Conservation (phyloP, 2,113 vertebrate species). For the Gadus macrocephalus region DNA sequence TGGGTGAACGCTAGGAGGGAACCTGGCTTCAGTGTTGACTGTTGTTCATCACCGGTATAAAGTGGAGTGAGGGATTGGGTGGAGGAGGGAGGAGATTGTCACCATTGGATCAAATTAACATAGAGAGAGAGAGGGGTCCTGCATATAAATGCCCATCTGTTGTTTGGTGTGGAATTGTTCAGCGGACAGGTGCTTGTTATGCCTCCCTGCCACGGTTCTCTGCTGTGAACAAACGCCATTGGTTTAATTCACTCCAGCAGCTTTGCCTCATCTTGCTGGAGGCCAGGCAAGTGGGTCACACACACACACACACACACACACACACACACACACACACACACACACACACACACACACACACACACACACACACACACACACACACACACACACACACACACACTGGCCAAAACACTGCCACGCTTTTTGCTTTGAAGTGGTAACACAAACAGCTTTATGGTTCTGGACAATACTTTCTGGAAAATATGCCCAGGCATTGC, state of each 20-base stretch:
- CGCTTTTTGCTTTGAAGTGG: no score
- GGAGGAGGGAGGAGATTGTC: conserved; percentile 7
- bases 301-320: neutral
- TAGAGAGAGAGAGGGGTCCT: conserved; percentile 15
- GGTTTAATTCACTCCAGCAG: conserved; percentile 31
- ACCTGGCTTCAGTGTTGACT: conserved; percentile 6
- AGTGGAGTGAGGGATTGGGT: conserved; percentile 1
- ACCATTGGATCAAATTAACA: neutral
- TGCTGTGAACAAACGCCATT: conserved; percentile 49
- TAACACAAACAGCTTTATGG: no score
- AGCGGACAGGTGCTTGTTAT: conserved; percentile 13
- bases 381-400: neutral
- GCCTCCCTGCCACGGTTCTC: conserved; percentile 24
- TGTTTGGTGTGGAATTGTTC: conserved; percentile 14
- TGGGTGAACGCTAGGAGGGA: conserved; percentile 2
- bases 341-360: neutral
- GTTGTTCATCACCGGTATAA: conserved; percentile 1
- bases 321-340: neutral
- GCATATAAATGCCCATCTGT: conserved; percentile 32
- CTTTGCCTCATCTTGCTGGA: conserved; percentile 28
- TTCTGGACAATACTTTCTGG: no score
- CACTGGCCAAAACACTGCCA: neutral
- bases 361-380: neutral
- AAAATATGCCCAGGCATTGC: no score
- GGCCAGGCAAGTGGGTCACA: conserved; percentile 22